Percentiles rank a stretch among this genome's conserved stretches.
phyloP scores from a whole-genome alignment of 1,140 invertebrate species.

The Heliconius hermathena region DNA sequence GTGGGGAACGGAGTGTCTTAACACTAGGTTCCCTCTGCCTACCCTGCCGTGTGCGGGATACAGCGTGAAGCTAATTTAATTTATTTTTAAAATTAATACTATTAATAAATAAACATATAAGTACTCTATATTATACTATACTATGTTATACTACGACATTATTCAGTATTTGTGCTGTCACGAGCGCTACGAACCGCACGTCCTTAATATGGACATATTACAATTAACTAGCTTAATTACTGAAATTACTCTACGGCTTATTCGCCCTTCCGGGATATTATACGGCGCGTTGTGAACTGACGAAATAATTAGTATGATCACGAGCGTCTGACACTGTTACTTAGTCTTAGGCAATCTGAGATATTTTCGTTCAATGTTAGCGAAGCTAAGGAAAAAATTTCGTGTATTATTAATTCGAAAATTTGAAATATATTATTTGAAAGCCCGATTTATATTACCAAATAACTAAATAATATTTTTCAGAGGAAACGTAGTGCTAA shows the following conservation, averaged over 20 bases:
- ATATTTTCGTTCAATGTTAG: background rate
- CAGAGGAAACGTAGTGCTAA: too few relatives aligned
- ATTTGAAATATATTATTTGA: background rate
- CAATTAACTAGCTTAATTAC: slow-evolving; percentile 14
- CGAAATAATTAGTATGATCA: background rate
- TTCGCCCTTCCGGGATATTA: background rate
- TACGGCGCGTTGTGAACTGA: background rate
- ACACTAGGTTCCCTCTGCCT: too few relatives aligned
- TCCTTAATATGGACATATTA: slow-evolving; percentile 15
- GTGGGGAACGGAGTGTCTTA: too few relatives aligned
- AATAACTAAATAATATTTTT: too few relatives aligned
- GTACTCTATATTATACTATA: background rate
- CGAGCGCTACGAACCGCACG: background rate
- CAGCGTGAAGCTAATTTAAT: too few relatives aligned
- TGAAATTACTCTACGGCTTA: slow-evolving; percentile 1
- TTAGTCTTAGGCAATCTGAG: background rate
- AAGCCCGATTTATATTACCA: too few relatives aligned
- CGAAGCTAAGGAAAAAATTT: background rate
- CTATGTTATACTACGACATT: background rate
- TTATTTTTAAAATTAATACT: too few relatives aligned
- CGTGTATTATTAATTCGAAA: background rate
- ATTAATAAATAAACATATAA: too few relatives aligned
- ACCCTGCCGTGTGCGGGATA: too few relatives aligned
- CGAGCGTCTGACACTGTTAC: background rate
- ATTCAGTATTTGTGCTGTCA: slow-evolving; percentile 12